A percentile compares a stretch with the other conserved stretches of the same genome.
These are phyloP conservation scores for Phoeniculus purpureus DNA, from an alignment of 2,797 vertebrate genomes.

Conservation along the genomic window DNA sequence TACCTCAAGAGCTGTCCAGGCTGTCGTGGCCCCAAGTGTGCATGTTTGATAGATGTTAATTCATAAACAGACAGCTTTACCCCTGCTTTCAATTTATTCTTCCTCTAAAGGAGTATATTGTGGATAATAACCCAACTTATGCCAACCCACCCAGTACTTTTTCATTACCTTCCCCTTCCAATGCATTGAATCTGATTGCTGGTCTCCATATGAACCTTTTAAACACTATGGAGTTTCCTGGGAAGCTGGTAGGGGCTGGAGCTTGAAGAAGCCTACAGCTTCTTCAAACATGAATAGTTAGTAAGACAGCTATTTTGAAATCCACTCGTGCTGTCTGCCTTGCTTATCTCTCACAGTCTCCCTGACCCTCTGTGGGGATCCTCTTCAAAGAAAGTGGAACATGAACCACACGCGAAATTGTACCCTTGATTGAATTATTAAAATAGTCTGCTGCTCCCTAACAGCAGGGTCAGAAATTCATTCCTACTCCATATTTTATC, in stretches of 20 bases:
- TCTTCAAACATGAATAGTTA: constrained; percentile 19
- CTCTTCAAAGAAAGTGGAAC: constrained; percentile 54
- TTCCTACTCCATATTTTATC: neutral
- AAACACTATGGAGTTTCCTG: neutral
- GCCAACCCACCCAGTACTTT: neutral
- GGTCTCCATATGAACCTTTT: neutral
- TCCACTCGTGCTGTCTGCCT: constrained; percentile 22
- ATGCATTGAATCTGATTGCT: neutral
- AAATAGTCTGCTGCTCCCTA: constrained; percentile 35
- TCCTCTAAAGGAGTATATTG: neutral
- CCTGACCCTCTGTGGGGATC: constrained; percentile 2
- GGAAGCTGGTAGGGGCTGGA: neutral
- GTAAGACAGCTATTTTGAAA: constrained; percentile 43
- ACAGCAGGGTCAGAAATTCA: constrained; percentile 29
- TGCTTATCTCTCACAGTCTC: constrained; percentile 8
- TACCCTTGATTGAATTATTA: constrained; percentile 58
- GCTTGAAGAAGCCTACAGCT: neutral
- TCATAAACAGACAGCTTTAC: neutral
- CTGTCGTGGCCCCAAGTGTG: neutral
- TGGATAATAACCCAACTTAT: neutral
- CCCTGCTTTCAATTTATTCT: neutral
- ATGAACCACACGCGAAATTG: constrained; percentile 19
- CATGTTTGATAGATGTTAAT: neutral
- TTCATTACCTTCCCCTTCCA: neutral
- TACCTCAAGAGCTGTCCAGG: neutral